Conservation (phyloP, 2,113 vertebrate species). For the Corythoichthys intestinalis region DNA sequence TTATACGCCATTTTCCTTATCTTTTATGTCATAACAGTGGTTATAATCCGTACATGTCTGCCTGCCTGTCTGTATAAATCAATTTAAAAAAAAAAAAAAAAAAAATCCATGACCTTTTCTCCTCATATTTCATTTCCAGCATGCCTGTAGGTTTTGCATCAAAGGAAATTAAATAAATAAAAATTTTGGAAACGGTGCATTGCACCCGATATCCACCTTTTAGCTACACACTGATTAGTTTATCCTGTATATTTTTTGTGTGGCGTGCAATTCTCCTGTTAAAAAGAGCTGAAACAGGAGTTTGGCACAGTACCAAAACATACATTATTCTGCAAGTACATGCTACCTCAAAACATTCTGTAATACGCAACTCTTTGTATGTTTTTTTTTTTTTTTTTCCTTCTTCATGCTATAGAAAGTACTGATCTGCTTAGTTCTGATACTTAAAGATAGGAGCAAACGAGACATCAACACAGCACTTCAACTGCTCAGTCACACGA, state of each 20-base stretch:
- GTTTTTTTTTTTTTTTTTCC: not conserved
- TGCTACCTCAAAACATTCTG: constrained; percentile 15
- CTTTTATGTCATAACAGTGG: no score
- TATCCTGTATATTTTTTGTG: constrained; percentile 21
- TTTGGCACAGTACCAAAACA: constrained; percentile 35
- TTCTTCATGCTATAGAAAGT: not conserved
- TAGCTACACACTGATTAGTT: constrained; percentile 24
- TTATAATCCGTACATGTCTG: no score
- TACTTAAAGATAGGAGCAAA: not conserved
- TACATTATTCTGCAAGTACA: constrained; percentile 30
- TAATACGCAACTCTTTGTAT: not conserved
- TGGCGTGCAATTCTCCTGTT: constrained; percentile 12
- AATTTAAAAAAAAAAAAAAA: not conserved
- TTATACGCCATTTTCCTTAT: no score
- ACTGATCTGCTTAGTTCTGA: not conserved
- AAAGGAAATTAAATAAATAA: constrained; percentile 7
- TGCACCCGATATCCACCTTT: constrained; percentile 18
- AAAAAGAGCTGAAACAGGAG: constrained; percentile 29
- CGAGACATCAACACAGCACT: constrained; percentile 2
- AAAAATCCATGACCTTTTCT: not conserved
- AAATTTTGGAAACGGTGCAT: constrained; percentile 21
- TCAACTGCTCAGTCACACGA: not conserved
- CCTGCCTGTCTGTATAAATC: no score
- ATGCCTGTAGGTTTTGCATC: constrained; percentile 10
- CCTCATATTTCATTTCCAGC: constrained; percentile 2